phyloP scores from a whole-genome alignment of 2,888 invertebrate genomes.

The Volucella bombylans region DNA sequence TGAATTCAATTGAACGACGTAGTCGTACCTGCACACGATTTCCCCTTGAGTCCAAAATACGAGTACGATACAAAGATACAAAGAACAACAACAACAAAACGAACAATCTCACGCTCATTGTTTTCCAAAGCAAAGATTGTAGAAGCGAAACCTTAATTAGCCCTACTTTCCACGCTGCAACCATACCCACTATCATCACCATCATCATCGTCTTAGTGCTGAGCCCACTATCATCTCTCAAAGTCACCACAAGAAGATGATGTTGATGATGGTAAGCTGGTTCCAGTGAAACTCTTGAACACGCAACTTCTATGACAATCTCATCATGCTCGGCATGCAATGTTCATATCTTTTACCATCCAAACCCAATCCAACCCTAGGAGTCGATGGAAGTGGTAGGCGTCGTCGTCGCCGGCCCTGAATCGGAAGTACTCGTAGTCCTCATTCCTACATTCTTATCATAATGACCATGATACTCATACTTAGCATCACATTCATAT shows the following conservation, averaged over 20 bases:
- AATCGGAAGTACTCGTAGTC: conserved; percentile 4
- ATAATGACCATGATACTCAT: not conserved
- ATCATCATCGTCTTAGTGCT: not conserved
- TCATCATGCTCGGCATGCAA: conserved; percentile 20
- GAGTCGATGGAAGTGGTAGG: not conserved
- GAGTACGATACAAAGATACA: not conserved
- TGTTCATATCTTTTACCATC: not conserved
- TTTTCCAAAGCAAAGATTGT: conserved; percentile 21
- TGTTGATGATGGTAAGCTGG: not conserved
- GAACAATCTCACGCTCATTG: conserved; percentile 66
- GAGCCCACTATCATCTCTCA: conserved; percentile 1
- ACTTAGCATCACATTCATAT: too few relatives aligned
- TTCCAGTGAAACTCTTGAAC: conserved; percentile 58
- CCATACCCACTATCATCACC: conserved; percentile 39
- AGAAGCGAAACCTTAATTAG: conserved; percentile 57
- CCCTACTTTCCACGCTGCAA: conserved; percentile 64
- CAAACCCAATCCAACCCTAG: not conserved
- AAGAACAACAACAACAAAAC: conserved; percentile 14
- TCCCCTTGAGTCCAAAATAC: conserved; percentile 23
- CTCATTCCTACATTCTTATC: conserved; percentile 8
- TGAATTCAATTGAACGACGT: conserved; percentile 41
- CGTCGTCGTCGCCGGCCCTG: too few relatives aligned
- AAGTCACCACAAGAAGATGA: conserved; percentile 10
- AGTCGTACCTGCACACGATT: conserved; percentile 46
- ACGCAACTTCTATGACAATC: conserved; percentile 49